Base-by-base conservation (phyloP, 2,113 vertebrate genomes). In the Typhlomys cinereus region DNA sequence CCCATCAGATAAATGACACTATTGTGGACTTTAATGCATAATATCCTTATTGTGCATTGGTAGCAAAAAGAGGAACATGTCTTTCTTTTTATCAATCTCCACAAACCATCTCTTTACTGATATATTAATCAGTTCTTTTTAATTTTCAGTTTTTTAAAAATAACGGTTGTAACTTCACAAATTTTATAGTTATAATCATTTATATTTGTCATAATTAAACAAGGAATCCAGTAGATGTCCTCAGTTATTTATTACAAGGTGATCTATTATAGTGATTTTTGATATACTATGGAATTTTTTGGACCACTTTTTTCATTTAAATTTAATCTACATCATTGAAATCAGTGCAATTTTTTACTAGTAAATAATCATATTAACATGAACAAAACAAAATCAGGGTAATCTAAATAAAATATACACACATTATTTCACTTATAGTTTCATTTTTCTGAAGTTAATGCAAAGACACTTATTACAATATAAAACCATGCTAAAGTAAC, bases 311-410 rank as follows among this genome's bases (percentile, higher is more conserved):
- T 92, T 76, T 89, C 48, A 89, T 82, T 89, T 93, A 78, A 89
- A 83, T 86, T 91, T 85, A 93, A 78, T 89, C 31, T 2, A 62
- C 62, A 83, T 14, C 17, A 48, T 84, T 92, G 92, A 92, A 94
- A 74, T 83, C 66, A 75, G 27, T 69, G 34, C 31, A 89, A 75
- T 4, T 84, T 90, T 92, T 64, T 89, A n/a, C n/a, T n/a, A n/a
- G n/a, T n/a, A n/a, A 66, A 73, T 73, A 6, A 71, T 61, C 44
- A 67, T 4, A 46, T 90, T 12, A 92, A 70, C 79, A 91, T 84
- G 82, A 34, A 82, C 48, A 29, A 59, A 88, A 20, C 15, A 74
- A 64, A 10, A 62, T 39, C 82, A 73, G 29, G 81, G 73, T 90
- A 76, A 88, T 29, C 21, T 75, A 8, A 25, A 92, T 88, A 92